Conservation (phyloP, 1,140 invertebrate species). For the Centruroides sculpturatus region DNA sequence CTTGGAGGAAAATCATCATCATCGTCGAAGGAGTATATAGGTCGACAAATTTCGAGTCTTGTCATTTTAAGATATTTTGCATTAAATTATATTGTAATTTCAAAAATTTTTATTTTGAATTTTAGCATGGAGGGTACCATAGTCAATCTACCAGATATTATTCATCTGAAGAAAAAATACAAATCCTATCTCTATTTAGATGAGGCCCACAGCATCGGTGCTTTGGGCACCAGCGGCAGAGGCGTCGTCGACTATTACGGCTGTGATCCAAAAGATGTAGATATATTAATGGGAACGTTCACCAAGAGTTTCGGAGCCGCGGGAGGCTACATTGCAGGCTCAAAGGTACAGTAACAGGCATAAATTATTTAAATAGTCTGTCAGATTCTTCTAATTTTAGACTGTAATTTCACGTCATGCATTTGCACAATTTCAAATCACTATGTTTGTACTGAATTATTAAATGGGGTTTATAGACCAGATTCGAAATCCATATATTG, state of each 20-base stretch:
- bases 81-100: too few species aligned
- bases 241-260: conserved; percentile 79
- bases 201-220: conserved; percentile 93
- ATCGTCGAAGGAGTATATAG: conserved; percentile 72
- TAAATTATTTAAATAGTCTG: not conserved
- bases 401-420: too few species aligned
- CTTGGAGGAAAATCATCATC: conserved; percentile 89
- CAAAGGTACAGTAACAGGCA: conserved; percentile 29
- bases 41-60: conserved; percentile 33
- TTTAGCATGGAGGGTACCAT: conserved; percentile 94
- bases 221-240: conserved; percentile 67
- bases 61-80: too few species aligned
- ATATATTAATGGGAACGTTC: conserved; percentile 94
- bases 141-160: conserved; percentile 70
- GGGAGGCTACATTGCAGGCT: conserved; percentile 66
- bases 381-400: too few species aligned
- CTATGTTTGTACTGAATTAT: too few species aligned
- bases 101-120: too few species aligned
- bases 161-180: conserved; percentile 88
- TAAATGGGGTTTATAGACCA: too few species aligned
- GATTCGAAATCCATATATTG: too few species aligned
- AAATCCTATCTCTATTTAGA: conserved; percentile 87
- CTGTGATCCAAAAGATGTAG: conserved; percentile 71
- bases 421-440: too few species aligned
- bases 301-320: conserved; percentile 90